Evolutionary conservation across 2,888 invertebrate genomes (phyloP).

Genomic region (Drosophila dives): DNA sequence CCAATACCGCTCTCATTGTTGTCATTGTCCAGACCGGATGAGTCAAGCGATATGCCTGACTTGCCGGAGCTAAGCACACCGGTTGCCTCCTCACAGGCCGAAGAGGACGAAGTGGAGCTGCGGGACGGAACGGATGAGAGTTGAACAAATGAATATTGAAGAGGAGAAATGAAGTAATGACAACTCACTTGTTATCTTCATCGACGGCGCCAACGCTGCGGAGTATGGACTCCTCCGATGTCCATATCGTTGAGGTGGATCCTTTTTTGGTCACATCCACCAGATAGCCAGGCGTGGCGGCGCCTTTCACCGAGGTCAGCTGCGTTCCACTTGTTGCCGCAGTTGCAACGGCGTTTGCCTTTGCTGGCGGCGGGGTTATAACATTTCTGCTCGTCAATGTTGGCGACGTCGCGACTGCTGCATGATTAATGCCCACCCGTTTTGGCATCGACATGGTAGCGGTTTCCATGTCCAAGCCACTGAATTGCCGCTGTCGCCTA

Average conservation of each 20-base stretch:
- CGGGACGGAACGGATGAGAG: not conserved
- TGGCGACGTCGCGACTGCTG: constrained; percentile 69
- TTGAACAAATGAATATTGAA: constrained; percentile 36
- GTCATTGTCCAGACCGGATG: constrained; percentile 84
- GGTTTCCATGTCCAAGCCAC: constrained; percentile 81
- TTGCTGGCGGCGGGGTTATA: constrained; percentile 67
- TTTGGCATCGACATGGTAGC: constrained; percentile 78
- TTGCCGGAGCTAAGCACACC: constrained; percentile 84
- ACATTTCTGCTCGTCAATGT: constrained; percentile 64
- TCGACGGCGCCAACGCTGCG: constrained; percentile 85
- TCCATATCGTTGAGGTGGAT: constrained; percentile 85
- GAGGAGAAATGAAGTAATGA: constrained; percentile 8
- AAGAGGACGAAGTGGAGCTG: constrained; percentile 85
- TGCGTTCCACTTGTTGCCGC: constrained; percentile 48
- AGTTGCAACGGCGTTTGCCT: constrained; percentile 24
- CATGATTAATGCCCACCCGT: constrained; percentile 83
- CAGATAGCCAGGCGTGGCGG: constrained; percentile 70
- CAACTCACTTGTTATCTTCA: constrained; percentile 85
- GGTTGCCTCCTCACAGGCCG: constrained; percentile 84
- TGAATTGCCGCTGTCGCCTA: constrained; percentile 82
- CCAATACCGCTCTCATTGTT: constrained; percentile 84
- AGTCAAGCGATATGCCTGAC: constrained; percentile 84
- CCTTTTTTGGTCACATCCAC: constrained; percentile 85
- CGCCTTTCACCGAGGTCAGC: constrained; percentile 63
- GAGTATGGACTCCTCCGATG: constrained; percentile 85